Conservation (phyloP, 2,113 vertebrate genomes). For the Pelmatolapia mariae region DNA sequence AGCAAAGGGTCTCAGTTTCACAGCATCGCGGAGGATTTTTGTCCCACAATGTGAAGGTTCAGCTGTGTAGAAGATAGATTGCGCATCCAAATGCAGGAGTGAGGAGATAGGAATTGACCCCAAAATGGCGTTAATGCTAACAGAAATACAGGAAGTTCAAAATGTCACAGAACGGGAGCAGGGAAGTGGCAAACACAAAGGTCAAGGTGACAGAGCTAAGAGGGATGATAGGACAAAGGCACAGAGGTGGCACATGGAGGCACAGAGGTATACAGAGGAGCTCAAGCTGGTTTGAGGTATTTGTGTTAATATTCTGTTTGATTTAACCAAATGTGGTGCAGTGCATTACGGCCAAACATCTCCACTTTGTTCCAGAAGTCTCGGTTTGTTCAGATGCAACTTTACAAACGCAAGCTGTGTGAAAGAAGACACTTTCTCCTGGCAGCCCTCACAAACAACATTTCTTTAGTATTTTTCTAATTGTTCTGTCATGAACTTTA, state of each 20-base stretch:
- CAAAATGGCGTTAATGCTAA: background rate
- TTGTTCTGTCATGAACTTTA: background rate
- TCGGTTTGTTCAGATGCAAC: background rate
- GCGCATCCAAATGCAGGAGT: background rate
- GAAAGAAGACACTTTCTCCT: background rate
- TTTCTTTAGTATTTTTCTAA: background rate
- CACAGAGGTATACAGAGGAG: background rate
- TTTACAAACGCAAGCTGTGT: accelerated
- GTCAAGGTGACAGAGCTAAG: background rate
- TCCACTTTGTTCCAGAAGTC: background rate
- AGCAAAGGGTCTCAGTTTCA: background rate
- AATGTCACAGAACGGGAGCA: background rate
- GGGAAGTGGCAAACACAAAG: background rate
- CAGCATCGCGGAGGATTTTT: background rate
- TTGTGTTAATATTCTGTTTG: background rate
- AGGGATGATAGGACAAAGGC: background rate
- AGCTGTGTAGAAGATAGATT: background rate
- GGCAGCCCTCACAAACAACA: background rate
- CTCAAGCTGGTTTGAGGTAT: background rate
- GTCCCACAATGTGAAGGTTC: background rate
- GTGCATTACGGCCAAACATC: background rate
- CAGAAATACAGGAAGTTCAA: background rate
- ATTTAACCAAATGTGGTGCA: background rate
- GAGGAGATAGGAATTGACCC: background rate
- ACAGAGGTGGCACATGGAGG: background rate